phyloP scores from a whole-genome alignment of 2,888 invertebrate species.

The Ectemnius lituratus region DNA sequence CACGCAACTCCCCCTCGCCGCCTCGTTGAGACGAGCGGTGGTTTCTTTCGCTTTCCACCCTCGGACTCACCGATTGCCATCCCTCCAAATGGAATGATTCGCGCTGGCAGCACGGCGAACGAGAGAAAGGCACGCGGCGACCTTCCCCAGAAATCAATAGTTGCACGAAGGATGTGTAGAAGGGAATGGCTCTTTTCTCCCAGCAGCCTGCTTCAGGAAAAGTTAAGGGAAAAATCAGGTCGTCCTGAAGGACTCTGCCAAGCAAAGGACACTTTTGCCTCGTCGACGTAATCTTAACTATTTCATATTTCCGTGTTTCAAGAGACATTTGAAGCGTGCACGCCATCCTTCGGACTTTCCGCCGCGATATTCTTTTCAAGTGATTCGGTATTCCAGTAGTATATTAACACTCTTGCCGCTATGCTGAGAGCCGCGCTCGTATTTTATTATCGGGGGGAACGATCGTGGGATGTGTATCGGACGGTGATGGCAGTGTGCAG shows the following conservation, averaged over 20 bases:
- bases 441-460: not conserved
- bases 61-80: conserved; percentile 24
- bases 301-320: not conserved
- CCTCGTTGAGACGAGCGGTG: conserved; percentile 27
- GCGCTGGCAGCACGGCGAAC: conserved; percentile 40
- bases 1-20: conserved; percentile 3
- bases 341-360: not conserved
- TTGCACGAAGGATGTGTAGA: conserved; percentile 59
- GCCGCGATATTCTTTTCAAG: not conserved
- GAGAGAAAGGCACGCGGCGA: conserved; percentile 46
- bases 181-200: conserved; percentile 27
- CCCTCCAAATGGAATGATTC: conserved; percentile 60
- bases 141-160: conserved; percentile 66
- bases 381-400: not conserved
- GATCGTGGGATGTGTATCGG: not conserved
- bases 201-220: conserved; percentile 26
- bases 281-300: not conserved
- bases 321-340: not conserved
- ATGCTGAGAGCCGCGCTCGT: not conserved
- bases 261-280: not conserved
- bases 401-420: not conserved
- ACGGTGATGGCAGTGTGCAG: not conserved
- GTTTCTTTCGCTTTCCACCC: conserved; percentile 57
- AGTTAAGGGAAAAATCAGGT: conserved; percentile 33
- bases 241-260: too few species aligned